These are phyloP conservation scores for Arrhopalites spinosus DNA, from an alignment of 2,888 invertebrate genomes.

Conservation along the genomic window DNA sequence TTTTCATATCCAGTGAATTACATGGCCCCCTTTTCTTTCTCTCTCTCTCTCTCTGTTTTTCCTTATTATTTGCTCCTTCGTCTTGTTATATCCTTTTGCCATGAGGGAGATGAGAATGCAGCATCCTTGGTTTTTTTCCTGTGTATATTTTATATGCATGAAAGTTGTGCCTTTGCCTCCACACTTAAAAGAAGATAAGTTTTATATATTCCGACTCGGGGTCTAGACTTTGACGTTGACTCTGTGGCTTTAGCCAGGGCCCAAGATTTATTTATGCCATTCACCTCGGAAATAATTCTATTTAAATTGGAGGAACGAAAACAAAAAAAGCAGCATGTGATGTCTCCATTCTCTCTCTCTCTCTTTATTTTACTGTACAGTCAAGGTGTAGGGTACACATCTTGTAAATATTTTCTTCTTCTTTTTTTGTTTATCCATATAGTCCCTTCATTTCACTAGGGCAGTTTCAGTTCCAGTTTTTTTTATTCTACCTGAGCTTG, in stretches of 20 bases:
- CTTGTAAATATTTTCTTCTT: constrained; percentile 10
- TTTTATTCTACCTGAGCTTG: too few species aligned
- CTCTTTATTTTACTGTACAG: neutral
- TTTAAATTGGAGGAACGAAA: constrained; percentile 34
- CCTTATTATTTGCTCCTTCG: too few species aligned
- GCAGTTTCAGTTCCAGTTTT: too few species aligned
- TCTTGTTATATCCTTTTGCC: too few species aligned
- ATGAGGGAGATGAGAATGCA: neutral
- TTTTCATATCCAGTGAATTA: too few species aligned
- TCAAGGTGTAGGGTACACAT: too few species aligned
- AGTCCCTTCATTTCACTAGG: too few species aligned
- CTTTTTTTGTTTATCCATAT: too few species aligned
- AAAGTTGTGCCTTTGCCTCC: neutral
- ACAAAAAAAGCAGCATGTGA: constrained; percentile 32
- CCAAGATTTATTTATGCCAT: constrained; percentile 34
- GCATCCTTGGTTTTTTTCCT: neutral
- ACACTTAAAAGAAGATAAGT: neutral
- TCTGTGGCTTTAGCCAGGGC: neutral
- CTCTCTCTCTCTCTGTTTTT: too few species aligned
- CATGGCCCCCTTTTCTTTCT: too few species aligned
- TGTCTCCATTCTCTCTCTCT: constrained; percentile 29
- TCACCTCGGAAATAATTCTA: constrained; percentile 34
- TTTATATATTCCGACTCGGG: constrained; percentile 12
- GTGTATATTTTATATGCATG: neutral
- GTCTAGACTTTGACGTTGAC: constrained; percentile 11